Evolutionary conservation across 2,113 vertebrate species (phyloP).

Genomic region (Mastomys natalensis): DNA sequence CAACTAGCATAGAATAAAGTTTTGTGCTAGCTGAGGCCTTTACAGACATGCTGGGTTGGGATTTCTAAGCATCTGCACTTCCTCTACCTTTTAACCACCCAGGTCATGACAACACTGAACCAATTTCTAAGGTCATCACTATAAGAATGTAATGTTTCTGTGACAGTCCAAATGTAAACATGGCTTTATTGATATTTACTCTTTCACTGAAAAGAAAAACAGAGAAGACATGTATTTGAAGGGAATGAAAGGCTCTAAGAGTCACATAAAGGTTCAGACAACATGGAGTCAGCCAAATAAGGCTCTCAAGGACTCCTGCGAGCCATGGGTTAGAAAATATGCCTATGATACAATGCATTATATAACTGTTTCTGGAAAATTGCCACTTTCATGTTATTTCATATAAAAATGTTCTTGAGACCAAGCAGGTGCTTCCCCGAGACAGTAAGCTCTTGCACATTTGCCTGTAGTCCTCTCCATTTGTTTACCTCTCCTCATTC

Average conservation of each 20-base stretch:
- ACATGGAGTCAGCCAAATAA: neutral
- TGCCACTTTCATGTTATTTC: neutral
- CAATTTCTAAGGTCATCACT: neutral
- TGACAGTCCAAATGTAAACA: neutral
- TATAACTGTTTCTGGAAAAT: neutral
- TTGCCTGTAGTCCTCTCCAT: neutral
- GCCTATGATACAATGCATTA: neutral
- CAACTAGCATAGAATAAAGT: rapidly evolving
- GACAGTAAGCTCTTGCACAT: neutral
- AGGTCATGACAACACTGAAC: neutral
- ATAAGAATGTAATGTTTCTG: neutral
- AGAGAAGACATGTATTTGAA: too few species aligned
- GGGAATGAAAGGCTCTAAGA: neutral
- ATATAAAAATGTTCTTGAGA: neutral
- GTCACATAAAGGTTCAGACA: neutral
- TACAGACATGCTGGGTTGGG: rapidly evolving
- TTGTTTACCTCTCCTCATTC: neutral
- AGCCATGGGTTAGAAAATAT: neutral
- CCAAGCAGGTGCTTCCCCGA: neutral
- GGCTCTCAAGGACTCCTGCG: too few species aligned
- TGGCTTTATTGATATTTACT: neutral
- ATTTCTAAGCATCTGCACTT: neutral
- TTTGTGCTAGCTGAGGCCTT: neutral
- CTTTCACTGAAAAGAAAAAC: conserved; percentile 7
- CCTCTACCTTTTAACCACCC: neutral